Evolutionary conservation across 1,140 invertebrate genomes (phyloP), one percentile per base, ranked within the genome.

Genomic region (Caenorhabditis latens): DNA sequence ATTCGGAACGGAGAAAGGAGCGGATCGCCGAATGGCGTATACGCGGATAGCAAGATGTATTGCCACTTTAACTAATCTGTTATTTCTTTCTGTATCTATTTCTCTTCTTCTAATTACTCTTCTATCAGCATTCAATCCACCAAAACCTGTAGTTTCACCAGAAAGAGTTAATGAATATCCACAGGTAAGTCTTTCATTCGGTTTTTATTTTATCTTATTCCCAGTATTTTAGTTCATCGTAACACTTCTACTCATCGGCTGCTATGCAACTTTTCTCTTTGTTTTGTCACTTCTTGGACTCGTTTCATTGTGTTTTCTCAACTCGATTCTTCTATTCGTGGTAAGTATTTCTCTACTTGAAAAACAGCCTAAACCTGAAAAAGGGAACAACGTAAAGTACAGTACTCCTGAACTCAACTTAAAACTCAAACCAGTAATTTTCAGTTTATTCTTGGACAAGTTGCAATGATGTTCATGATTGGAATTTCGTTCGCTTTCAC

Each of bases 241-340:
- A 75, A 75, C 67, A 46, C 67, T 75, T 43, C 67, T 75, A 48
- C 67, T 75, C 11, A 75, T 75, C 43, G 67, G 67, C 7, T 46
- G 42, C 67, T 75, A 75, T 48, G 42, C 67, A 11, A 75, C 67
- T 19, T 75, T 75, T 42, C 67, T 75, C 1, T 75, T 75, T 21
- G 67, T 75, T 75, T 24, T 75, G 9, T 75, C 67, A 19, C 67
- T 75, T 46, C 24, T 75, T 24, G 67, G 67, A 21, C 67, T 75
- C 67, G 24, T 75, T 32, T 75, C 67, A 46, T 75, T 75, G 46
- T 75, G 67, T 75, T 75, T 75, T 75, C 67, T 75, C 67, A 75
- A 75, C 24, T 75, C 67, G 9, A 46, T 75, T 46, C 67, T 75
- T 75, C 67, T 75, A 14, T 75, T 75, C 24, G 67, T 75, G 67